These are phyloP conservation scores for Agapostemon virescens DNA, from an alignment of 2,888 invertebrate species.

Conservation along the genomic window DNA sequence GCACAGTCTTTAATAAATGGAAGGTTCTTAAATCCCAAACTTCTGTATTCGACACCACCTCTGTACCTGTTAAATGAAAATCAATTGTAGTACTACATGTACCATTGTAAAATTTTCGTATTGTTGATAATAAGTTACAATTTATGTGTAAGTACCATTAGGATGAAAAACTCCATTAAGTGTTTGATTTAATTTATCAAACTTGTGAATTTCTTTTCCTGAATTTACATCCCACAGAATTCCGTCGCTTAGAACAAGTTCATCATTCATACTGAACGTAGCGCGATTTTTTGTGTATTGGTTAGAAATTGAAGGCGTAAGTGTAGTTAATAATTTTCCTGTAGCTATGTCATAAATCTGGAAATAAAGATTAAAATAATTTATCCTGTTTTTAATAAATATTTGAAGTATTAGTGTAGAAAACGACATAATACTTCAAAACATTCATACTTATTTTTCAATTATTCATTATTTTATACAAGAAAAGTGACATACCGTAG, in stretches of 20 bases:
- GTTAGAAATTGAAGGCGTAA: slow-evolving; percentile 92
- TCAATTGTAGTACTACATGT: not conserved
- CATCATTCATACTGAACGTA: slow-evolving; percentile 96
- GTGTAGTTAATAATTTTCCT: slow-evolving; percentile 86
- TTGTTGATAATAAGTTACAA: not conserved
- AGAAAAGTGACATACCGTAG: slow-evolving; percentile 83
- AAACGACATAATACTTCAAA: not conserved
- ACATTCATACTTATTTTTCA: not conserved
- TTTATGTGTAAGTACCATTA: slow-evolving; percentile 83
- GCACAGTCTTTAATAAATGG: slow-evolving; percentile 95
- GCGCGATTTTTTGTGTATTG: slow-evolving; percentile 96
- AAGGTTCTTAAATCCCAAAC: slow-evolving; percentile 99
- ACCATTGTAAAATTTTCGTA: not conserved
- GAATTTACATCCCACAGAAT: slow-evolving; percentile 96
- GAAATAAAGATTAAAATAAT: slow-evolving; percentile 13
- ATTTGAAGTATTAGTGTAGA: not conserved
- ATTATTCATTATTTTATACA: not conserved
- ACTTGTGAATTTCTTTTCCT: slow-evolving; percentile 95
- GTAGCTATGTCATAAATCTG: slow-evolving; percentile 94
- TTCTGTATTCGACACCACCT: slow-evolving; percentile 98
- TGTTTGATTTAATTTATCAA: slow-evolving; percentile 97
- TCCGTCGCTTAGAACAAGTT: slow-evolving; percentile 94
- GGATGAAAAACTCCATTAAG: slow-evolving; percentile 98
- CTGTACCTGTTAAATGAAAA: slow-evolving; percentile 84
- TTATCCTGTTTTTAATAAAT: not conserved